Percentiles rank a stretch among this genome's conserved stretches.
These are phyloP conservation scores for Bos taurus DNA, from an alignment of 2,113 vertebrate species.

Conservation along the genomic window ARS-UCD2.0 NC_037334.1:55374001-55374500, in stretches of 20 bases:
- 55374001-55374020: not conserved
- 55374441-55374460: not conserved
- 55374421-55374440: not conserved
- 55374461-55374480: not conserved
- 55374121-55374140: not conserved
- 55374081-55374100: not conserved
- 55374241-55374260: not conserved
- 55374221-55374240: not conserved
- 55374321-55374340: not conserved
- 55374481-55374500: accelerated
- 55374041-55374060: not conserved
- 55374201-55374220: not conserved
- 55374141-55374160: not conserved
- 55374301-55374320: not conserved
- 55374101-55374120: not conserved
- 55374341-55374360: not conserved
- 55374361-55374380: not conserved
- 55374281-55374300: not conserved
- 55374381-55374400: not conserved
- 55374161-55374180: not conserved
- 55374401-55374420: not conserved
- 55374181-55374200: not conserved
- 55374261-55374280: not conserved
- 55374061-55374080: not conserved
- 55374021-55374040: not conserved